Evolutionary conservation across 2,113 vertebrate species (phyloP).

Genomic region (Xyrauchen texanus): DNA sequence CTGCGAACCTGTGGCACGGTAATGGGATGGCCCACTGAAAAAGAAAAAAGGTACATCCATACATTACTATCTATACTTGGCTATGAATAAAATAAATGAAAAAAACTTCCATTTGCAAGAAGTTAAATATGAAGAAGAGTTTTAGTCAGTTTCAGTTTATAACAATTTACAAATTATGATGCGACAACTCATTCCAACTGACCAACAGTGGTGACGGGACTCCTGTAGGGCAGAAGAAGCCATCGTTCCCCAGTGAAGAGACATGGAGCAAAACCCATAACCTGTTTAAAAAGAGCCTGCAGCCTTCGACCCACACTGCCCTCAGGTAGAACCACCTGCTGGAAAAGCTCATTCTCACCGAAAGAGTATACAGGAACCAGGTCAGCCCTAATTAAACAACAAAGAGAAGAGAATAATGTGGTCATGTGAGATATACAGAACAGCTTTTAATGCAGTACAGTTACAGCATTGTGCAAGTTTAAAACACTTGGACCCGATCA

Average conservation of each 20-base stretch:
- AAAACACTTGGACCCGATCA: no score
- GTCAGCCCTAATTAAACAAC: constrained; percentile 70
- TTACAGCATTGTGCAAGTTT: no score
- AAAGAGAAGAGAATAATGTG: background rate
- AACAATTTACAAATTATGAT: background rate
- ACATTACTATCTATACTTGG: background rate
- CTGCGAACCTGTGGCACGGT: constrained; percentile 59
- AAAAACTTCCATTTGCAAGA: background rate
- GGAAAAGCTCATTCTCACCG: constrained; percentile 81
- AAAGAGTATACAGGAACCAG: constrained; percentile 82
- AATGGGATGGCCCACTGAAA: constrained; percentile 80
- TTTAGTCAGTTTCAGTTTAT: no score
- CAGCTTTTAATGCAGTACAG: background rate
- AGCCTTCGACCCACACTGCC: constrained; percentile 64
- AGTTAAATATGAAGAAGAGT: no score
- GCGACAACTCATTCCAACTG: constrained; percentile 54
- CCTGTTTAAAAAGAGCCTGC: constrained; percentile 75
- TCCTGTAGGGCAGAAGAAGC: constrained; percentile 70
- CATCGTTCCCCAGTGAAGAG: constrained; percentile 74
- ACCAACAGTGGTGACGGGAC: constrained; percentile 81
- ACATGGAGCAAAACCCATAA: constrained; percentile 76
- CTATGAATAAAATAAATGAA: background rate
- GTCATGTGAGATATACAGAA: background rate
- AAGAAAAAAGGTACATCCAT: background rate
- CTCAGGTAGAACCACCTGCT: constrained; percentile 67